phyloP scores from a whole-genome alignment of 2,797 vertebrate genomes.

The Mormyrus proboscirostris region DNA sequence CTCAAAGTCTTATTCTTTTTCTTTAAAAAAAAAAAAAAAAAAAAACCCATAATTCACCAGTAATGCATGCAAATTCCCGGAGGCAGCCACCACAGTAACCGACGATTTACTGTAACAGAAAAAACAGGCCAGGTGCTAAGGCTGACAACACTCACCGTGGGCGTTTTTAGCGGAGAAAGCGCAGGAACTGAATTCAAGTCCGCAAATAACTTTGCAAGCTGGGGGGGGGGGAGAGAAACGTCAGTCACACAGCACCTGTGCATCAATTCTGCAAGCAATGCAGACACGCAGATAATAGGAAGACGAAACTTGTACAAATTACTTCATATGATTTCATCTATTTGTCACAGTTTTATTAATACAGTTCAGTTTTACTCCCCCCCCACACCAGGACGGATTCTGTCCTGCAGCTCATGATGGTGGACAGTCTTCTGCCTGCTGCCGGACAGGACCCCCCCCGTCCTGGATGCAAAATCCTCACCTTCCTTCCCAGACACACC shows the following conservation, averaged over 20 bases:
- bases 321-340: neutral
- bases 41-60: neutral
- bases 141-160: conserved; percentile 61
- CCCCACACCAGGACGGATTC: neutral
- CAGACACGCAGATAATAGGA: neutral
- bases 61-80: neutral
- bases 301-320: neutral
- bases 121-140: neutral
- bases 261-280: neutral
- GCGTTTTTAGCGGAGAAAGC: conserved; percentile 63
- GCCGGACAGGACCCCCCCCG: neutral
- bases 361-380: neutral
- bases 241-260: neutral
- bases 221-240: conserved; percentile 30
- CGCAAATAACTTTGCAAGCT: conserved; percentile 87
- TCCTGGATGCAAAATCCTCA: neutral
- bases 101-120: neutral
- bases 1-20: conserved; percentile 63
- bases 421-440: neutral
- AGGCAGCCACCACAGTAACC: neutral
- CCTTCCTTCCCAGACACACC: neutral
- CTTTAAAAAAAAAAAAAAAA: conserved; percentile 30
- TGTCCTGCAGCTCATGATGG: neutral
- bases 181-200: conserved; percentile 80
- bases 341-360: neutral